Evolutionary conservation across 1,140 invertebrate species (phyloP).

Genomic region (Tigriopus japonicus): DNA sequence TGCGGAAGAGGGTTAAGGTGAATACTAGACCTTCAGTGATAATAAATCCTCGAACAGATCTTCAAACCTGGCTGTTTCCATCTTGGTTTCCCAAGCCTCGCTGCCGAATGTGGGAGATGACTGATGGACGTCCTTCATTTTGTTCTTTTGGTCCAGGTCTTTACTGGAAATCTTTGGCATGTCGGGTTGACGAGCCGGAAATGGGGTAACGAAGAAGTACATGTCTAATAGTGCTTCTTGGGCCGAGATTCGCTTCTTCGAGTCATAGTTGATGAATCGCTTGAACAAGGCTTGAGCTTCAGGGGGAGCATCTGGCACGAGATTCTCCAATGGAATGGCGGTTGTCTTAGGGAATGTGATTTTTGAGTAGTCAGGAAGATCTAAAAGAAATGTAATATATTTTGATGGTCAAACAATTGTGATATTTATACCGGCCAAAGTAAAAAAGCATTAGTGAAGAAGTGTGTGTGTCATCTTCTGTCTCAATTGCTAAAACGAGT

Average conservation of each 20-base stretch:
- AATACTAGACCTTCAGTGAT: too few species aligned
- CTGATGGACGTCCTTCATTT: too few species aligned
- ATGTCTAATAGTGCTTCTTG: slow-evolving; percentile 29
- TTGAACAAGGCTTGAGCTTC: slow-evolving; percentile 11
- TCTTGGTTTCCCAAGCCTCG: too few species aligned
- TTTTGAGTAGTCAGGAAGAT: slow-evolving; percentile 90
- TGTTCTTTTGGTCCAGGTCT: too few species aligned
- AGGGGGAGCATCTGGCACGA: slow-evolving; percentile 18
- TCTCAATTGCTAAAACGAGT: too few species aligned
- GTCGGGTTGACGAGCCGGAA: slow-evolving; percentile 30
- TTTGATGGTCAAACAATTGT: too few species aligned
- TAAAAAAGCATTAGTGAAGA: too few species aligned
- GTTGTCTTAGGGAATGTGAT: slow-evolving; percentile 64
- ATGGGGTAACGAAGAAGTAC: slow-evolving; percentile 35
- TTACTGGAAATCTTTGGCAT: slow-evolving; percentile 24
- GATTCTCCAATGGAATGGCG: slow-evolving; percentile 42
- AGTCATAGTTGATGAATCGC: neutral
- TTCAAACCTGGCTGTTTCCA: too few species aligned
- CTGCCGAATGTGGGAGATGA: slow-evolving; percentile 17
- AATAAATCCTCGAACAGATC: too few species aligned
- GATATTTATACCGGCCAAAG: too few species aligned
- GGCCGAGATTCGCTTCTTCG: slow-evolving; percentile 1
- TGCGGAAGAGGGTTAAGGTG: too few species aligned
- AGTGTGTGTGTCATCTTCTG: too few species aligned
- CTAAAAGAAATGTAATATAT: neutral